These are phyloP conservation scores for Brachionus sp. DNA, from an alignment of 1,140 invertebrate species.

Conservation along the genomic window DNA sequence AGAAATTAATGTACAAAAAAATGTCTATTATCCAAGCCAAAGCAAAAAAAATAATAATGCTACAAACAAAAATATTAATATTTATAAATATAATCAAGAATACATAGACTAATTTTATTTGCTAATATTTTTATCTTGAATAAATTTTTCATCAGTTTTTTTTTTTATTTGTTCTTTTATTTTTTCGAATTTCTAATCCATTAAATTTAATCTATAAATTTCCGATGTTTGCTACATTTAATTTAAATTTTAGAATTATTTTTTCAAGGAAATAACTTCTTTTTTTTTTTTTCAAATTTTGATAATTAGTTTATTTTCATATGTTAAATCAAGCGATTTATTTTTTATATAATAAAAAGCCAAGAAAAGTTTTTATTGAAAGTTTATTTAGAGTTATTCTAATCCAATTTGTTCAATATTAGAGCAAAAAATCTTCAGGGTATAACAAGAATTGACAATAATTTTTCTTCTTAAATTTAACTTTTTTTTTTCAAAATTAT, in stretches of 20 bases:
- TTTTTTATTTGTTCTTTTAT: neutral
- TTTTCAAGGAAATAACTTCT: neutral
- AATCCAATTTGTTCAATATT: too few species aligned
- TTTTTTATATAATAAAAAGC: too few species aligned
- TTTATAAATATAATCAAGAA: conserved; percentile 44
- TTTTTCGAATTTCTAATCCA: neutral
- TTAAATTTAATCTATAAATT: neutral
- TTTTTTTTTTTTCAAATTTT: neutral
- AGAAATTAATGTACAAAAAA: neutral
- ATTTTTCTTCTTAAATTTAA: too few species aligned
- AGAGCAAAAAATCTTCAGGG: too few species aligned
- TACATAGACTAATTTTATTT: conserved; percentile 22
- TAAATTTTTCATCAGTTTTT: neutral
- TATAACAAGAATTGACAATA: too few species aligned
- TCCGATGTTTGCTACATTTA: too few species aligned
- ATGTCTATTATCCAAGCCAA: neutral
- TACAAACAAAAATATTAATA: conserved; percentile 31
- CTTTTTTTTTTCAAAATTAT: too few species aligned
- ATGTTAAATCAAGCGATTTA: too few species aligned
- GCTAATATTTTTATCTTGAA: neutral
- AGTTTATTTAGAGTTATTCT: too few species aligned
- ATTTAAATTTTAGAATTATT: neutral
- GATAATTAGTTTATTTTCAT: neutral
- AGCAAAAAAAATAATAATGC: neutral
- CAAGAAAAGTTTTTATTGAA: too few species aligned